Evolutionary conservation across 2,113 vertebrate species (phyloP).

Genomic region (Furnarius figulus): DNA sequence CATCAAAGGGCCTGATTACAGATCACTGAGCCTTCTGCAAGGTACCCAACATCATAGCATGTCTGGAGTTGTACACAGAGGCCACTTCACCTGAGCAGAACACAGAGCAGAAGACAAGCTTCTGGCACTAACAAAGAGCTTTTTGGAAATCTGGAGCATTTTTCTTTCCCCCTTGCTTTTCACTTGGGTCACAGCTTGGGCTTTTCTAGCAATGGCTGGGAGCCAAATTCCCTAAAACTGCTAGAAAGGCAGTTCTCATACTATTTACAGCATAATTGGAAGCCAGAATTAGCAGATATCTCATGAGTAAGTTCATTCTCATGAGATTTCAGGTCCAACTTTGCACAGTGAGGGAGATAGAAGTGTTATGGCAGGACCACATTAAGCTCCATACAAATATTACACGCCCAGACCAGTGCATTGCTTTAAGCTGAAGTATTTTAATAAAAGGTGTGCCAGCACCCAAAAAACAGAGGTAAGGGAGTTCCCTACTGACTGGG

Average conservation of each 20-base stretch:
- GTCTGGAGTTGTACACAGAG: neutral
- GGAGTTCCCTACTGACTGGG: neutral
- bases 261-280: slow-evolving; percentile 50
- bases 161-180: neutral
- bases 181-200: slow-evolving; percentile 16
- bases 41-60: neutral
- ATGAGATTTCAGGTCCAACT: slow-evolving; percentile 20
- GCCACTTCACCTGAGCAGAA: neutral
- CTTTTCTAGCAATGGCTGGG: slow-evolving; percentile 28
- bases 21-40: neutral
- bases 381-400: neutral
- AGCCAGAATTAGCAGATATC: slow-evolving; percentile 35
- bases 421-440: neutral
- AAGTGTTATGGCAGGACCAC: slow-evolving; percentile 11
- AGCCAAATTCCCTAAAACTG: slow-evolving; percentile 59
- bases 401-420: neutral
- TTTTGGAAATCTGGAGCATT: neutral
- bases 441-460: slow-evolving; percentile 19
- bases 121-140: neutral
- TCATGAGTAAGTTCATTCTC: slow-evolving; percentile 55
- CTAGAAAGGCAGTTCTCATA: slow-evolving; percentile 54
- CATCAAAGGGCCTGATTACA: neutral
- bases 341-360: neutral
- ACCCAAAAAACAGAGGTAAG: neutral
- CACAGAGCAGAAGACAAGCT: neutral